Evolutionary conservation across 2,113 vertebrate genomes (phyloP), one percentile per base, ranked within the genome.

Genomic region (Peromyscus leucopus): DNA sequence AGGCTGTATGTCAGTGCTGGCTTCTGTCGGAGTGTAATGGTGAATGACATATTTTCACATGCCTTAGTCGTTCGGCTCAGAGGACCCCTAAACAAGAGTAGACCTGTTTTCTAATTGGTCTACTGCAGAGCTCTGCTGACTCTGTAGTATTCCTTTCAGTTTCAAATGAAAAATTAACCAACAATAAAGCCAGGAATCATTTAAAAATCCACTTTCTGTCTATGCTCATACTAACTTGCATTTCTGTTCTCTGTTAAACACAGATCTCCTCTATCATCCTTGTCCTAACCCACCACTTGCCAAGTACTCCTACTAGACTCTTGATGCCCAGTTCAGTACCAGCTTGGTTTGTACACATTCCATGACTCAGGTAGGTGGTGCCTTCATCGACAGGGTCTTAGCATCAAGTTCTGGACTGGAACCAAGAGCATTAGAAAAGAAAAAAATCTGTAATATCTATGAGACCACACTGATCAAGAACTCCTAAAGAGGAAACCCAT

Each of bases 31-130:
- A 61, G 39, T 80, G 1, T 39, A 51, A 36, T 22, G n/a, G 21
- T 42, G 93, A 91, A 63, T 86, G 91, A 85, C 55, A 72, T 74
- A 65, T 80, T 92, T 65, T 82, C 59, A 82, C 69, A 83, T 9
- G 15, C 1, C 71, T 96, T 86, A 42, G 26, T 63, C 88, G 71
- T 26, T 57, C 31, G 91, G 91, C 67, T 91, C 39, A 17, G 36
- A 86, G 51, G 17, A 63, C 61, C 2, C 2, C n/a, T 16, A 48
- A 93, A 61, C 39, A 91, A 46, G 1, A 61, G 31, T 16, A 88
- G 63, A 74, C 63, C 9, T 11, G 6, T 13, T 87, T 74, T 48
- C 46, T 85, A 17, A 82, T 69, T 72, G 51, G 13, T 90, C n/a
- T 75, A 72, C 36, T 87, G 17, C 5, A 31, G 61, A 78, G 4